Conservation (phyloP, 1,140 invertebrate genomes). For the Zaprionus africanus region DNA sequence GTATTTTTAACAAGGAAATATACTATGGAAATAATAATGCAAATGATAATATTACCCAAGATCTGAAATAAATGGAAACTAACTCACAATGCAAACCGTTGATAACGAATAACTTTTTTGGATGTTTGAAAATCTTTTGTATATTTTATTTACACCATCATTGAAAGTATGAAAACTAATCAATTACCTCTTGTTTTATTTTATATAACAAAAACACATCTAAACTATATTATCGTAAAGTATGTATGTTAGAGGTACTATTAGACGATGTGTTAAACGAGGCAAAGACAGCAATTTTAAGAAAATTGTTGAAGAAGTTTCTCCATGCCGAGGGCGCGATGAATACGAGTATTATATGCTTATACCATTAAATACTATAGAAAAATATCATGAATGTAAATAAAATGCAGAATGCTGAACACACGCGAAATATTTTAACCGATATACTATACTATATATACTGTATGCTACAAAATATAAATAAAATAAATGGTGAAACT, state of each 20-base stretch:
- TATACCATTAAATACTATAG: slow-evolving; percentile 36
- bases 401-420: slow-evolving; percentile 58
- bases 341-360: slow-evolving; percentile 45
- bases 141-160: slow-evolving; percentile 82
- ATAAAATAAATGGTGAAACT: slow-evolving; percentile 65
- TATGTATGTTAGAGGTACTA: slow-evolving; percentile 31
- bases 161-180: slow-evolving; percentile 55
- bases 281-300: slow-evolving; percentile 45
- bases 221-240: slow-evolving; percentile 27
- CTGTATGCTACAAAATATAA: slow-evolving; percentile 45
- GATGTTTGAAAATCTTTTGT: slow-evolving; percentile 53
- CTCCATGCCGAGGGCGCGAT: slow-evolving; percentile 31
- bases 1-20: slow-evolving; percentile 54
- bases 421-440: slow-evolving; percentile 69
- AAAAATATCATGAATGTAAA: slow-evolving; percentile 76
- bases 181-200: slow-evolving; percentile 24
- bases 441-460: slow-evolving; percentile 62
- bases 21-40: slow-evolving; percentile 5
- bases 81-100: slow-evolving; percentile 28
- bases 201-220: slow-evolving; percentile 14
- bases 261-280: slow-evolving; percentile 15
- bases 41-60: slow-evolving; percentile 17
- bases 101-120: slow-evolving; percentile 8
- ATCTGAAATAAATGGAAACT: slow-evolving; percentile 26
- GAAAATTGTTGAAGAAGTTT: slow-evolving; percentile 49